Evolutionary conservation across 1,140 invertebrate species (phyloP), one percentile per base, ranked within the genome.

Genomic region (Conus betulinus): DNA sequence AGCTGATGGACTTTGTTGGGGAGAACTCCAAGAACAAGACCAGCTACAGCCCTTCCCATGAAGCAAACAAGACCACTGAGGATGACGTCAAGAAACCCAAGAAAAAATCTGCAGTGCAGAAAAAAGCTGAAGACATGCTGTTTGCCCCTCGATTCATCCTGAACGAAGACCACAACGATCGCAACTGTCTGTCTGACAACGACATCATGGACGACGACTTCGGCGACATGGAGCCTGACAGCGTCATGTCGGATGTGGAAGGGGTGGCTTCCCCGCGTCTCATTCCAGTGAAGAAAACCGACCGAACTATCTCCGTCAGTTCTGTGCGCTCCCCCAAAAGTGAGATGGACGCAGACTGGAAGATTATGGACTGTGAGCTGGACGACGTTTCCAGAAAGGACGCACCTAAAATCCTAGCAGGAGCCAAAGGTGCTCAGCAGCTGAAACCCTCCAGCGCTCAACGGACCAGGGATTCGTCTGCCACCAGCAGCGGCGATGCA

Each of bases 221-320:
- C 15, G 74, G 27, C 25, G 89, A 89, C 85, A 57, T 89, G 39
- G 84, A 89, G 55, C 85, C 82, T 11, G 89, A 89, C 20, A 84
- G 82, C 67, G 81, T 85, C 51, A 87, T 87, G 85, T 89, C 89
- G 3, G 89, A 89, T 86, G 27, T 81, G 78, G 81, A 87, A 4
- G 53, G 87, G 17, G 67, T 89, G 27, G 82, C 82, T 55, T 84
- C 82, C 10, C 82, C 82, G 5, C 82, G 82, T 23, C 85, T 79
- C 20, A 76, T 89, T 13, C 57, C 83, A 11, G 67, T 88, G 39
- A 88, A 79, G 27, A 53, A 55, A n/a, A 76, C 84, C 27, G 51
- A 67, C 27, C 23, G 71, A 5, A 84, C 85, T 53, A 13, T 39
- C 51, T 53, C 78, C 20, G 8, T 39, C 76, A 51, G 39, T 25